Evolutionary conservation across 2,797 vertebrate species (phyloP), one percentile per base, ranked within the genome.

Genomic region (Gadopsis marmoratus): DNA sequence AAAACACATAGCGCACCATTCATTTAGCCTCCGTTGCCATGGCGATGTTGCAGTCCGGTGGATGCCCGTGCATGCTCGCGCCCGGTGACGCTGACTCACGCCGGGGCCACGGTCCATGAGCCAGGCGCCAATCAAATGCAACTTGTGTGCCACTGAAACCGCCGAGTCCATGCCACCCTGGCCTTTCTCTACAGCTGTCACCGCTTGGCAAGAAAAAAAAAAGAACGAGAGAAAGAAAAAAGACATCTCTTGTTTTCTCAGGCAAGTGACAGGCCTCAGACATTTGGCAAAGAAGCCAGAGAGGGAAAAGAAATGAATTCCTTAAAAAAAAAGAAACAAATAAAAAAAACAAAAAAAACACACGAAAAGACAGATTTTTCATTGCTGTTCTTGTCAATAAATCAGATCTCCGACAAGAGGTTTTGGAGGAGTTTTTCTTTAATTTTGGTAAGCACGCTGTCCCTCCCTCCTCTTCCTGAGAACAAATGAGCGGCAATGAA

Each of bases 91-190:
- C 91, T 92, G 92, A 92, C 86, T 89, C 85, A 87, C 48, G 76
- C 58, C 47, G 48, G 74, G 88, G 84, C 84, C 26, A n/a, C 51
- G 39, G 79, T 86, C 87, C 81, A 54, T 71, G 81, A 86, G 79
- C 83, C 78, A 90, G 92, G 90, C 88, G 92, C 94, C 94, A 92
- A 94, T 93, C 92, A 93, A 92, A 90, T 74, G 72, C 60, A 79
- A 82, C 79, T 87, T 81, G 79, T 89, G 83, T 85, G 90, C 88
- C 86, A 88, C 89, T 39, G 75, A 90, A 91, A 92, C 86, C 86
- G 45, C 89, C 5, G 77, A 88, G 85, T 73, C 88, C 79, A 79
- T 79, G 90, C 90, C 90, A 91, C 87, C 83, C 68, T 82, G 91
- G 82, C 90, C 87, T 56, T 86, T 72, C 76, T 83, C 74, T 81